Evolutionary conservation across 30 jellyfish, hydroid and myxozoan species (phyloP).

Genomic region (Aurelia aurita): DNA sequence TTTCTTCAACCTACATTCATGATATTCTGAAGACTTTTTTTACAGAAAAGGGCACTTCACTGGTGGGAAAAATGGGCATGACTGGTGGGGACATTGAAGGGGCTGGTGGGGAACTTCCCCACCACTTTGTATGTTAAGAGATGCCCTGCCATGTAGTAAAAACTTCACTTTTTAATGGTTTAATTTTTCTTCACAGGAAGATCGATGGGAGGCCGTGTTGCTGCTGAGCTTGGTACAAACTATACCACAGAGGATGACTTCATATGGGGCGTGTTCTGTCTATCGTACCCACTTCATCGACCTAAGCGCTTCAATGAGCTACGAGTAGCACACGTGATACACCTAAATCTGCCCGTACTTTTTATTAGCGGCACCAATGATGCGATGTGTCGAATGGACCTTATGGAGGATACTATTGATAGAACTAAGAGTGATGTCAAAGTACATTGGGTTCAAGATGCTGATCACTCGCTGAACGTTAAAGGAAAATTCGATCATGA

Average conservation of each 20-base stretch:
- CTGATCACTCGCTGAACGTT: constrained; percentile 72
- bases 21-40: too few species aligned
- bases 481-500: constrained; percentile 41
- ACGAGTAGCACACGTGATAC: constrained; percentile 74
- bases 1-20: too few species aligned
- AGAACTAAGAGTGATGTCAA: constrained; percentile 25
- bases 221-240: constrained; percentile 84
- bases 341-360: constrained; percentile 66
- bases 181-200: constrained; percentile 53
- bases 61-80: too few species aligned
- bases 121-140: too few species aligned
- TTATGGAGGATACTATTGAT: constrained; percentile 63
- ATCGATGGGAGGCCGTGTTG: constrained; percentile 93
- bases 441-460: constrained; percentile 86
- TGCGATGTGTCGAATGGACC: constrained; percentile 80
- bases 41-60: too few species aligned
- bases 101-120: too few species aligned
- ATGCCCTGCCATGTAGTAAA: too few species aligned
- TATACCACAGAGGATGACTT: constrained; percentile 27
- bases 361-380: constrained; percentile 81
- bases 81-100: too few species aligned
- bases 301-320: constrained; percentile 65
- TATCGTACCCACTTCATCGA: constrained; percentile 81
- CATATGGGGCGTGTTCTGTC: constrained; percentile 71
- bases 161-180: too few species aligned